Evolutionary conservation across 2,797 vertebrate genomes (phyloP).

Genomic region (Halcyon leucocephala): DNA sequence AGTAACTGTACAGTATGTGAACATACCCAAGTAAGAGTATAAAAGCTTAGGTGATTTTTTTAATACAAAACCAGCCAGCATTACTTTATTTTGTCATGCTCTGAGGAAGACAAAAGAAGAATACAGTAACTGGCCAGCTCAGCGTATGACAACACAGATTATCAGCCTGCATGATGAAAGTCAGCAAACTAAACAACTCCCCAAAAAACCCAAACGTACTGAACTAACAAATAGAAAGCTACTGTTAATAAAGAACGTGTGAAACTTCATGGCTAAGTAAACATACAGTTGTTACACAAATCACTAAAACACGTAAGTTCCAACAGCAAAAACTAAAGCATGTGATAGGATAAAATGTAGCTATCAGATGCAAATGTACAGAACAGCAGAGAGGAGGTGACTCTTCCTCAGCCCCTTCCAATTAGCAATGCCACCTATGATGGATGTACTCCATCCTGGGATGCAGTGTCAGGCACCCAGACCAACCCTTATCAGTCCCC

Average conservation of each 20-base stretch:
- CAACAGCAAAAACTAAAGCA: not conserved
- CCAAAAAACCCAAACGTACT: not conserved
- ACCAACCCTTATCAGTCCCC: rapidly evolving
- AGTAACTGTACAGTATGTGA: not conserved
- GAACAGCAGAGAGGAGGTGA: not conserved
- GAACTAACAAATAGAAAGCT: not conserved
- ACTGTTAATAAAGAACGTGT: not conserved
- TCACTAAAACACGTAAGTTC: not conserved
- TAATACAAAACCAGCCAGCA: not conserved
- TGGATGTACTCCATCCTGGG: not conserved
- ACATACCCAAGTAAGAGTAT: not conserved
- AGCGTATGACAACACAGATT: not conserved
- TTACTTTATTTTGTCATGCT: not conserved
- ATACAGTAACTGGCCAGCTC: not conserved
- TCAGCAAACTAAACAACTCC: not conserved
- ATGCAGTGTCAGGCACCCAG: not conserved
- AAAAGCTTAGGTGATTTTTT: not conserved
- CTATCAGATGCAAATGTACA: not conserved
- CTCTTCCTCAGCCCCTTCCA: not conserved
- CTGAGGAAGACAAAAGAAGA: not conserved
- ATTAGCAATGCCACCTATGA: not conserved
- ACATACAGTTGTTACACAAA: not conserved
- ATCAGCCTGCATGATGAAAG: not conserved
- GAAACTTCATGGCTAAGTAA: not conserved
- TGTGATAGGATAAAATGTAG: not conserved